phyloP scores from a whole-genome alignment of 2,888 invertebrate species.

The Sceliomorpha sp. region DNA sequence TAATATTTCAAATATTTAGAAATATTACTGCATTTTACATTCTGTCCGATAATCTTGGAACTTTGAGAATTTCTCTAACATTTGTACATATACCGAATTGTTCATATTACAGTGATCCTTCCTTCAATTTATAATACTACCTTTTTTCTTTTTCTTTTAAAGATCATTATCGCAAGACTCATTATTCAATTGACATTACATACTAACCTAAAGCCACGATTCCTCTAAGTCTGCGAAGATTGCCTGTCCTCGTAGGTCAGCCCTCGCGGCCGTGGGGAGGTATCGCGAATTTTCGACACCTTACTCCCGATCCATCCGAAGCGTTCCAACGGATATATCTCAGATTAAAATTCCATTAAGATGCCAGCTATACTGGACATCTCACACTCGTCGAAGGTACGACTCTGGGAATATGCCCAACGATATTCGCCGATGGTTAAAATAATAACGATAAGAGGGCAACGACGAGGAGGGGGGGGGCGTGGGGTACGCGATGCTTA shows the following conservation, averaged over 20 bases:
- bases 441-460: not conserved
- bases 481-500: constrained; percentile 13
- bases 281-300: constrained; percentile 12
- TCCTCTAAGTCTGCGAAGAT: constrained; percentile 5
- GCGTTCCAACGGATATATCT: constrained; percentile 9
- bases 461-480: not conserved
- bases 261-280: constrained; percentile 18
- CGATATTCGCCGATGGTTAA: no score
- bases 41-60: no score
- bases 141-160: no score
- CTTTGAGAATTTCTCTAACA: no score
- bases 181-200: not conserved
- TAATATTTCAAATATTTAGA: no score
- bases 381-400: constrained; percentile 6
- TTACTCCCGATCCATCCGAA: constrained; percentile 44
- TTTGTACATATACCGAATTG: no score
- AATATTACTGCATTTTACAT: no score
- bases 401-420: no score
- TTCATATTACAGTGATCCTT: no score
- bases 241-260: constrained; percentile 12
- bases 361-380: not conserved
- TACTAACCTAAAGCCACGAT: constrained; percentile 14
- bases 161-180: no score
- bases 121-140: no score
- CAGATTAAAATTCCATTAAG: constrained; percentile 5